A percentile compares a stretch with the other conserved stretches of the same genome.
Evolutionary conservation across 2,888 invertebrate genomes (phyloP).

Genomic region (Euplexia lucipara): DNA sequence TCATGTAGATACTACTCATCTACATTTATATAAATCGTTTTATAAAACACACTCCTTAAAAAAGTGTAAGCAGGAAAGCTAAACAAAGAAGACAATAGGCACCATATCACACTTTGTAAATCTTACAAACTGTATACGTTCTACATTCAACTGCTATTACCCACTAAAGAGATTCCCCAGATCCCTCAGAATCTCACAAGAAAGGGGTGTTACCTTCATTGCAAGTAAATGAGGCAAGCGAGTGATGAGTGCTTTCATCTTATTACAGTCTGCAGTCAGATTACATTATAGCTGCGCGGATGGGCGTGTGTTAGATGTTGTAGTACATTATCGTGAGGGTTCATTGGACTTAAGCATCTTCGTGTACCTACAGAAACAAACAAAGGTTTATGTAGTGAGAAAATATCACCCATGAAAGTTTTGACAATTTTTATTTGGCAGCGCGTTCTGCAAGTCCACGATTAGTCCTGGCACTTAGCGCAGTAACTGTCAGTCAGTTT

Average conservation of each 20-base stretch:
- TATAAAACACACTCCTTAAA: no score
- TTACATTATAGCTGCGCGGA: constrained; percentile 54
- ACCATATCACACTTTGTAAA: not conserved
- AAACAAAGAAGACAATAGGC: not conserved
- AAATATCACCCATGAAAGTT: not conserved
- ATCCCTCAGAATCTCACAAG: constrained; percentile 15
- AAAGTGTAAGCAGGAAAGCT: no score
- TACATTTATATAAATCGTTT: no score
- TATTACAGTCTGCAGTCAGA: constrained; percentile 67
- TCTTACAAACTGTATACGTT: not conserved
- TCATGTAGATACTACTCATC: no score
- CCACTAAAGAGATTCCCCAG: not conserved
- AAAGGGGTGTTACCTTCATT: constrained; percentile 24
- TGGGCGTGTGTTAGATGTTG: constrained; percentile 15
- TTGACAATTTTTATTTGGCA: not conserved
- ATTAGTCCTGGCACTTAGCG: not conserved
- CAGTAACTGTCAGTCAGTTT: no score
- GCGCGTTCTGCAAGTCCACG: not conserved
- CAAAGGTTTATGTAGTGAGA: not conserved
- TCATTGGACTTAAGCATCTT: constrained; percentile 45
- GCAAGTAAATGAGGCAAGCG: constrained; percentile 62
- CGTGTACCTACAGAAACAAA: not conserved
- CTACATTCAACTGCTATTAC: not conserved
- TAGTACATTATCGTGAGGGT: constrained; percentile 17
- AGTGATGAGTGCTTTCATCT: constrained; percentile 68